Evolutionary conservation across 1,140 invertebrate genomes (phyloP), one percentile per base, ranked within the genome.

Genomic region (Drosophila pachea): DNA sequence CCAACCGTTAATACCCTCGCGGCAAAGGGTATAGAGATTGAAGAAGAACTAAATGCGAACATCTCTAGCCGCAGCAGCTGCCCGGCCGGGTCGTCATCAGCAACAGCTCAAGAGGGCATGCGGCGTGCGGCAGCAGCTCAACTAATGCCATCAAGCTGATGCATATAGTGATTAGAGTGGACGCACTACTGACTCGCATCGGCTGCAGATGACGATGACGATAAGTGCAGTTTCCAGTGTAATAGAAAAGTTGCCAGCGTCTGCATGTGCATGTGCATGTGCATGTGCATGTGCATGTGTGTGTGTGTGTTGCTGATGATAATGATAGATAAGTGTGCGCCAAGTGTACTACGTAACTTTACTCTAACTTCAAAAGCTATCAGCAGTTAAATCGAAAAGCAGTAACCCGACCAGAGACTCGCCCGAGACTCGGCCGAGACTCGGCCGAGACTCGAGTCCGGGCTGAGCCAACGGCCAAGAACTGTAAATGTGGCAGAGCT

Each of bases 251-350:
- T 77, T 84, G 64, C 79, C 81, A 78, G 58, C 68, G 77, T 54
- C 58, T 22, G 48, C 54, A 54, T 22, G 58, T 22, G 59, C 55
- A 54, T 35, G 47, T 22, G 47, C 22, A 70, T 11, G n/a, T n/a
- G 7, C 14, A 50, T 67, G 58, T 53, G 42, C n/a, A n/a, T 55
- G 14, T 60, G 66, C 61, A 42, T 59, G 56, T 66, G 32, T 36
- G 14, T 65, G 50, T 74, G 53, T 59, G 40, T 38, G 33, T 73
- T 84, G 55, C 78, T 86, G 81, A 86, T 86, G 81, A 86, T 86
- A 86, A 86, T 86, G 81, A 86, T 86, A 86, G 81, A 86, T 86
- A 86, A 86, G 81, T 84, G 81, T 84, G 81, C 79, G 79, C 81
- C 79, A 84, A 84, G 76, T 79, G 73, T 73, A 86, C 72, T 83